Base-by-base conservation (phyloP, 2,113 vertebrate species). In the Collichthys lucidus region DNA sequence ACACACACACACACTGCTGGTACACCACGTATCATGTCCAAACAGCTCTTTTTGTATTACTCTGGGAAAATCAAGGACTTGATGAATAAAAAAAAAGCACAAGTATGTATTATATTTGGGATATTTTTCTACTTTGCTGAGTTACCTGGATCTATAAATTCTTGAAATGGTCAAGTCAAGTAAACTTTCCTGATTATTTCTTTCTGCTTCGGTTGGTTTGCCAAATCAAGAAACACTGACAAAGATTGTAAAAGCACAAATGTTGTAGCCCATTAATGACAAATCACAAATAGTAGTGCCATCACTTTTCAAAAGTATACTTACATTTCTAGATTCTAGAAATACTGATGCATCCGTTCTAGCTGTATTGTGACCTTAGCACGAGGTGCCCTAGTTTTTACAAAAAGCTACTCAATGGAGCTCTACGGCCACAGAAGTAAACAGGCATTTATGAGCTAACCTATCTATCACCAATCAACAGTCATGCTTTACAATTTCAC, bases 1-100 rank as follows among this genome's bases (percentile, higher is more conserved):
- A 80, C 55, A 61, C 44, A 31, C 29, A 84, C 63, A 74, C 50
- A 66, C 42, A 60, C 50, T 42, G 15, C 16, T 8, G 8, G 8
- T 7, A 22, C 35, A 68, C 14, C 9, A 20, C 9, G 31, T 61
- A 35, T 35, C 6, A 57, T 55, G 24, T 24, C 22, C 31, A 49
- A 55, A 71, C 22, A 50, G 12, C 40, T 10, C 8, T 60, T 74
- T 57, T 16, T 15, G 57, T 63, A 7, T 19, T 20, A 11, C 12
- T n/a, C 10, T 15, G 47, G 29, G 22, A 52, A 63, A 46, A 8
- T 29, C 56, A 8, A 35, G 11, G 44, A 46, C 11, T 50, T 20
- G 5, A 64, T 59, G 2, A 57, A 67, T 12, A 7, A 56, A 67
- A 17, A 60, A 14, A 62, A 50, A 62, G 17, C 16, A 52, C 22